Base-by-base conservation (phyloP, 2,888 invertebrate species). In the Shargacucullia verbasci region DNA sequence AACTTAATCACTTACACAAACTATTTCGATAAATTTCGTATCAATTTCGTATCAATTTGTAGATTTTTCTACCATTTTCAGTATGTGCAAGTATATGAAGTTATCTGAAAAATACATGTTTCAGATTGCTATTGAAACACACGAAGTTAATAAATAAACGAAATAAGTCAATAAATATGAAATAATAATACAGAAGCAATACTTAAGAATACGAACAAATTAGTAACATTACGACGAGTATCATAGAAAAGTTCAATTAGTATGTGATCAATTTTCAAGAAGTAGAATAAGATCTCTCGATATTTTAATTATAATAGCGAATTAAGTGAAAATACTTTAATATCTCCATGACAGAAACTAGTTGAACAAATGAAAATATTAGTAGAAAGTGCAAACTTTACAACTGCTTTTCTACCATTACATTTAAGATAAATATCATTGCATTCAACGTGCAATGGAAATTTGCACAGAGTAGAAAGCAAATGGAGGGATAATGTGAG, bases 331-430 rank as follows among this genome's bases (percentile, higher is more conserved):
- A 27, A 13, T 29, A 34, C 13, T 41, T 35, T 14, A 9, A 47
- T 35, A 13, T 35, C 7, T 33, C 7, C 41, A 70, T 60, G 46
- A 40, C 34, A 44, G 13, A 39, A 25, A n/a, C 15, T n/a, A 11
- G n/a, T 34, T 2, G 25, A 7, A 4, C 0, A 12, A 40, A 48
- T n/a, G 2, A 9, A 50, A 39, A 29, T 4, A 40, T 61, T 20
- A 48, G 47, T 69, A 59, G 46, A 53, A 50, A 48, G 12, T 11
- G 12, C 31, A 37, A 37, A 12, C 12, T 53, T 46, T 70, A 64
- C 11, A 33, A 49, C 63, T 44, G 54, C 38, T 59, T 59, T 59
- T 52, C 44, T 45, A 38, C 29, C 1, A 41, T 9, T 20, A 48
- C 10, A 14, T 33, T 10, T 25, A 35, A 12, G 7, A 31, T 7